These are phyloP conservation scores for Musca vetustissima DNA, from an alignment of 1,140 invertebrate species.

Conservation along the genomic window DNA sequence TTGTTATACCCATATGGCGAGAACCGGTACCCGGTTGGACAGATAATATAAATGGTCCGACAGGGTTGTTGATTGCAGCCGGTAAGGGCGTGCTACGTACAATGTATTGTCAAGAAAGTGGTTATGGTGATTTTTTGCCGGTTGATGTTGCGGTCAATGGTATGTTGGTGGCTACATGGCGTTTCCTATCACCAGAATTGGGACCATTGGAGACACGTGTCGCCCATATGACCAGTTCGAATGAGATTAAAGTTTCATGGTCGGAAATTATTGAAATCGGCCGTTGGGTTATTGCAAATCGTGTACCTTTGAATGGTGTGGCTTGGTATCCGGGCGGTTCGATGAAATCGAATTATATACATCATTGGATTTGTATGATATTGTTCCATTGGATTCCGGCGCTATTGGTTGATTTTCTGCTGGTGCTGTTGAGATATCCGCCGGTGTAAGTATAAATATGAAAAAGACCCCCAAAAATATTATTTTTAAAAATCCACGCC, in stretches of 20 bases:
- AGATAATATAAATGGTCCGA: conserved; percentile 89
- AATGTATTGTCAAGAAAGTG: conserved; percentile 62
- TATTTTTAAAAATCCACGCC: too few relatives aligned
- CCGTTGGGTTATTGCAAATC: conserved; percentile 69
- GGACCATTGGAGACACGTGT: conserved; percentile 53
- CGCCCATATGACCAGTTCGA: conserved; percentile 71
- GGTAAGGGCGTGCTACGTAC: conserved; percentile 75
- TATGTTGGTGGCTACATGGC: conserved; percentile 73
- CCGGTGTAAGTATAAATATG: conserved; percentile 73
- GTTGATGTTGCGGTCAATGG: conserved; percentile 77
- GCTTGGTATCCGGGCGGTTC: conserved; percentile 88
- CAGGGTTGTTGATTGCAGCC: conserved; percentile 66
- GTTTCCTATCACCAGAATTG: conserved; percentile 55
- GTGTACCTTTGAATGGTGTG: conserved; percentile 74
- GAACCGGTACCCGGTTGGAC: conserved; percentile 88
- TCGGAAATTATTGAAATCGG: conserved; percentile 83
- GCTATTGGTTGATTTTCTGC: conserved; percentile 73
- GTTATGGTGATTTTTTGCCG: conserved; percentile 69
- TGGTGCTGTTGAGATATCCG: conserved; percentile 76
- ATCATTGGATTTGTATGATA: conserved; percentile 78
- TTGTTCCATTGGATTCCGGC: conserved; percentile 86
- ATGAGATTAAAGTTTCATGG: conserved; percentile 81
- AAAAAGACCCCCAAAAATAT: too few relatives aligned
- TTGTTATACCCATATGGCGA: conserved; percentile 81
- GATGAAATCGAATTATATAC: conserved; percentile 77